Percentiles rank a stretch among this genome's conserved stretches.
These are phyloP conservation scores for Drosophila bocqueti DNA, from an alignment of 1,140 invertebrate species.

Conservation along the genomic window DNA sequence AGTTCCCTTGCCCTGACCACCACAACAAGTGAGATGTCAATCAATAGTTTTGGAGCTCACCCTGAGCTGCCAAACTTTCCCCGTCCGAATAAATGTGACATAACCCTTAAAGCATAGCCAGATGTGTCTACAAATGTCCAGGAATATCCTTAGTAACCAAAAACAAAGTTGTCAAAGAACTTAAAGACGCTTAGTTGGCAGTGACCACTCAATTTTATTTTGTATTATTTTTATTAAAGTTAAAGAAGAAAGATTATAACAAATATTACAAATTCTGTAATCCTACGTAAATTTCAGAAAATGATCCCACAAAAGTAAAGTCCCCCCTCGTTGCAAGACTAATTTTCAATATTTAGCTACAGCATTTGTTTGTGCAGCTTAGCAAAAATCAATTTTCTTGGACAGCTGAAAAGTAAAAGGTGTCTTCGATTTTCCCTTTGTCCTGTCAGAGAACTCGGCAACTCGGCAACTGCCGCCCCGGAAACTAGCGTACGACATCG, in stretches of 20 bases:
- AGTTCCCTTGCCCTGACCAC: neutral
- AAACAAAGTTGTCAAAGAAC: neutral
- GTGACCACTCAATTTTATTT: neutral
- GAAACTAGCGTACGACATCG: constrained; percentile 18
- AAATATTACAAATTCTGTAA: neutral
- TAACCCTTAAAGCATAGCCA: neutral
- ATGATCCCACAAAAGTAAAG: neutral
- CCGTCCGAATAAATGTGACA: constrained; percentile 6
- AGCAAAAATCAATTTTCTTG: constrained; percentile 21
- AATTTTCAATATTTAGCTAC: constrained; percentile 4
- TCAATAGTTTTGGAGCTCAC: constrained; percentile 28
- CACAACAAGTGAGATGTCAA: constrained; percentile 51
- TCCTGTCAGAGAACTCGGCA: constrained; percentile 5
- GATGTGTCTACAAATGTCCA: constrained; percentile 14
- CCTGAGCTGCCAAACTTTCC: constrained; percentile 1
- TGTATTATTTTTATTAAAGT: neutral
- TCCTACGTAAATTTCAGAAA: neutral
- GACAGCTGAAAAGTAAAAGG: constrained; percentile 31
- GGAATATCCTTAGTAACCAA: neutral
- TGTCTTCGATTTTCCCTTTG: constrained; percentile 24
- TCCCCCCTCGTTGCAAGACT: neutral
- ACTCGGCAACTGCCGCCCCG: constrained; percentile 22
- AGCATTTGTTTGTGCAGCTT: constrained; percentile 15
- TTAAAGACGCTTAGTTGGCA: neutral
- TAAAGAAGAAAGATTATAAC: neutral